Evolutionary conservation across 2,888 invertebrate species (phyloP).

Genomic region (Philopedon plagiatum): DNA sequence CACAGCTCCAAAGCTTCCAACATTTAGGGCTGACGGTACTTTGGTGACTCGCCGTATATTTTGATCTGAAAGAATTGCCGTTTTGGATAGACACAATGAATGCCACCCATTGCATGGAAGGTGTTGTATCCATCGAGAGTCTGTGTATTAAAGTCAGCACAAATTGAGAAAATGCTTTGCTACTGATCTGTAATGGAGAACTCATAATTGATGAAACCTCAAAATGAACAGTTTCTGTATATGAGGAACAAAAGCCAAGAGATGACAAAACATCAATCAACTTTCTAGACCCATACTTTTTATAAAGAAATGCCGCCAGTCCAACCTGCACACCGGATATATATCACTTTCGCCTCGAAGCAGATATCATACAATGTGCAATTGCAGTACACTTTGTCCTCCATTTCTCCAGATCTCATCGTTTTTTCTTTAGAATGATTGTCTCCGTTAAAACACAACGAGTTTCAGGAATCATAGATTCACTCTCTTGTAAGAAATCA

Average conservation of each 20-base stretch:
- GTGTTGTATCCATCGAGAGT: conserved; percentile 29
- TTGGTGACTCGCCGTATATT: too few species aligned
- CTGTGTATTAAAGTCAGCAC: conserved; percentile 23
- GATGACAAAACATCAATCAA: conserved; percentile 33
- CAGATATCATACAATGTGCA: neutral
- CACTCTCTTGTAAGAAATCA: neutral
- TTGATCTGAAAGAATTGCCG: too few species aligned
- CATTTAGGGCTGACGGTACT: conserved; percentile 52
- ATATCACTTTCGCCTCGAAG: conserved; percentile 3
- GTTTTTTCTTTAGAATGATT: neutral
- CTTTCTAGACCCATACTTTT: conserved; percentile 34
- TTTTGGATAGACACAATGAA: conserved; percentile 34
- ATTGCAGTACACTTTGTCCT: neutral
- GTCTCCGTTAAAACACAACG: conserved; percentile 5
- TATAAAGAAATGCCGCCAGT: conserved; percentile 26
- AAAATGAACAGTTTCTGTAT: conserved; percentile 11
- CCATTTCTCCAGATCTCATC: neutral
- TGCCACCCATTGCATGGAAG: conserved; percentile 35
- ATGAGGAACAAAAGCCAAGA: conserved; percentile 25
- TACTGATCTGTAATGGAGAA: conserved; percentile 4
- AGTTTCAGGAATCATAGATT: neutral
- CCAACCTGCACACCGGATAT: neutral
- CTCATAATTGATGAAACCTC: conserved; percentile 13
- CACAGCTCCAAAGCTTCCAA: conserved; percentile 55
- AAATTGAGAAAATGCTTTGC: neutral